A percentile compares a stretch with the other conserved stretches of the same genome.
Evolutionary conservation across 1,140 invertebrate species (phyloP).

Genomic region (Pseudomyrmex dendroicus): DNA sequence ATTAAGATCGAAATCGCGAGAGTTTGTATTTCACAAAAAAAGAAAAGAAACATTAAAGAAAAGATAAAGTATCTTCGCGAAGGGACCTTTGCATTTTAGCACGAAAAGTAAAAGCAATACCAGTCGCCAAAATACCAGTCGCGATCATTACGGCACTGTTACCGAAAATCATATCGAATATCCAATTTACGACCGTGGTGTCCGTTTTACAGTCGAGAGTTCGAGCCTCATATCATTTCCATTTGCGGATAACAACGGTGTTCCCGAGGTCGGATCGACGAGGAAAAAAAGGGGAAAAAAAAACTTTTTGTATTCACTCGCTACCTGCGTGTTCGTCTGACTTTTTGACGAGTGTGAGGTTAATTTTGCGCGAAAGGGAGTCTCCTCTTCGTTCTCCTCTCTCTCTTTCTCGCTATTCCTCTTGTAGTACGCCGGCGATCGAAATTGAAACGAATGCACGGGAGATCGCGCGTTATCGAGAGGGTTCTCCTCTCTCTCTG

Average conservation of each 20-base stretch:
- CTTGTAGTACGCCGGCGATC: conserved; percentile 31
- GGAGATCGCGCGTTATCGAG: conserved; percentile 54
- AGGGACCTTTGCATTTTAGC: background rate
- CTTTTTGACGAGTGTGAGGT: conserved; percentile 22
- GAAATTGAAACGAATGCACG: conserved; percentile 62
- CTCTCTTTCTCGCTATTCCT: background rate
- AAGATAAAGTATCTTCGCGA: no score
- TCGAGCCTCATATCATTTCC: conserved; percentile 33
- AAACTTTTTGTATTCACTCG: conserved; percentile 2
- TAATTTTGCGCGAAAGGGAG: conserved; percentile 50
- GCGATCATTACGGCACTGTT: background rate
- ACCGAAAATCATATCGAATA: conserved; percentile 34
- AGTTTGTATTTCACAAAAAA: no score
- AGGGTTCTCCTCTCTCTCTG: conserved; percentile 5
- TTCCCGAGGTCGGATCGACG: background rate
- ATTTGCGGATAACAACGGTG: conserved; percentile 28
- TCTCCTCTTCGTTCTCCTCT: background rate
- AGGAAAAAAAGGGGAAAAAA: background rate
- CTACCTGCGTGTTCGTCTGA: conserved; percentile 4
- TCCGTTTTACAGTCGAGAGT: conserved; percentile 12
- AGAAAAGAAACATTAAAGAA: no score
- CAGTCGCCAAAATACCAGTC: conserved; percentile 12
- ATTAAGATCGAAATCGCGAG: no score
- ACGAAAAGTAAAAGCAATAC: background rate
- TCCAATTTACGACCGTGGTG: conserved; percentile 46